Evolutionary conservation across 2,113 vertebrate genomes (phyloP), one percentile per base, ranked within the genome.

Genomic region (Nymphicus hollandicus): DNA sequence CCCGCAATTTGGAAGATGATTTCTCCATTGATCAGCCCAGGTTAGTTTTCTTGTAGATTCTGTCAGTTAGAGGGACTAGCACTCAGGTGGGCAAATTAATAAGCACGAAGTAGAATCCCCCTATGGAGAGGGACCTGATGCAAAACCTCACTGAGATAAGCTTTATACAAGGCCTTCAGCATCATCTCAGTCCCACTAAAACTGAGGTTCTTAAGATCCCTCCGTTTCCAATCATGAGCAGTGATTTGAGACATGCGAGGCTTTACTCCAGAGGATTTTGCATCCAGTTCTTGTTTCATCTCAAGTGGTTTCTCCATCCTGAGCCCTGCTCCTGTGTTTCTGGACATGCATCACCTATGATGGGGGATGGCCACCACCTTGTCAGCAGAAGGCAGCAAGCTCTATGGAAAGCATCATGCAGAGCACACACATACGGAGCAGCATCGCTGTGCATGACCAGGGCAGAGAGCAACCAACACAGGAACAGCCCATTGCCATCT

Each of bases 1-100:
- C 70, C 85, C 89, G 89, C 97, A 97, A 98, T 98, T 98, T 98
- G 97, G 95, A 96, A 97, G 98, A 98, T 98, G 98, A 98, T 98
- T 98, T 98, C 95, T 97, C 77, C 97, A 98, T 98, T 63, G 98
- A 98, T 98, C 97, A 90, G 88, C 55, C 11, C 16, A 19, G 87
- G 92, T 96, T 98, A 97, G 97, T 96, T 97, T 97, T 95, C 89
- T 74, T 93, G n/a, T 89, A 91, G 77, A 88, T 90, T 95, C 94
- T 96, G 95, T 97, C 97, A 97, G 97, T 98, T 98, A 98, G 96
- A 81, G 66, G 85, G 79, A 96, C 53, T 13, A 96, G 88, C 71
- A 66, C 93, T 92, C 79, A 82, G 87, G 91, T 96, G 72, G 91
- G 91, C 80, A 95, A 97, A 97, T 96, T 93, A 97, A 97, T 95